Evolutionary conservation across 2,797 vertebrate species (phyloP), one percentile per base, ranked within the genome.

Genomic region (Smutsia temminckii): DNA sequence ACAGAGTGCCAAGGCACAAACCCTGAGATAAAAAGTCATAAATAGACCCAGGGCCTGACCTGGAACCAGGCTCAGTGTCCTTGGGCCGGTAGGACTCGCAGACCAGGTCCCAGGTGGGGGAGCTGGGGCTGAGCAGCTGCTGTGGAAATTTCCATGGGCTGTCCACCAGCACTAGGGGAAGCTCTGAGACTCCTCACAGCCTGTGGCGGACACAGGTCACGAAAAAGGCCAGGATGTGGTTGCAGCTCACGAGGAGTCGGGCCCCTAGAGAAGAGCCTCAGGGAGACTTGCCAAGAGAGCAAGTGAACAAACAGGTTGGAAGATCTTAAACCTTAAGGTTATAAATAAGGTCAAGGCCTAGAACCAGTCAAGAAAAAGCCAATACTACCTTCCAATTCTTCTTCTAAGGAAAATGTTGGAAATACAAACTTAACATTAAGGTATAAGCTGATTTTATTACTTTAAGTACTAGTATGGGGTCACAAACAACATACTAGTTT

Each of bases 1-100:
- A 64, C 68, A 78, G 57, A 55, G 85, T 79, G 92, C 93, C 93
- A 92, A 55, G 83, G 85, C 23, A 5, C 85, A 96, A 96, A 78
- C 79, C 72, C 85, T 97, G 96, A 97, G 93, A 96, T 97, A 97
- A 97, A 96, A 87, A 91, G 93, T 84, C 75, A 85, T 95, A 97
- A 97, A 97, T 97, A 97, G 96, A 95, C 66, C 25, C 7, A 23
- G 83, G 78, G 72, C 69, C 93, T 97, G 96, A 89, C 71, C 77
- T n/a, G 27, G 92, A 74, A 96, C 97, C 97, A 94, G 92, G 80
- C 79, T 78, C 64, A 8, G 79, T 96, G 97, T 97, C 96, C 97
- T 97, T 97, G 97, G 85, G 69, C 92, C 59, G 66, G 29, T 61
- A 49, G 83, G 87, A 46, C 88, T 72, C 21, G 5, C 3, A 37